phyloP scores from a whole-genome alignment of 1,140 invertebrate species.

The Drosophila littoralis region DNA sequence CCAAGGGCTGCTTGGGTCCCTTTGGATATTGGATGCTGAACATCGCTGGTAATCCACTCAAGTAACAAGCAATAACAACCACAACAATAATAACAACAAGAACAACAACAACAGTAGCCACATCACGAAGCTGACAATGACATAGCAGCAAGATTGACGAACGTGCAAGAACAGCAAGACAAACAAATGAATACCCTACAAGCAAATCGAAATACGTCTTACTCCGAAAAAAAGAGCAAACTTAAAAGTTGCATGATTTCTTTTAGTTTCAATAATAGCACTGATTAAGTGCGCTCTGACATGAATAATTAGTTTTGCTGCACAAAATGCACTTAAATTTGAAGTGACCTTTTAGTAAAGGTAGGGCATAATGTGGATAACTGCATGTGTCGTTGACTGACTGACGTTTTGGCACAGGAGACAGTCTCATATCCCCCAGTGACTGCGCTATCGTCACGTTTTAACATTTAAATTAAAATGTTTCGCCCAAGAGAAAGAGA shows the following conservation, averaged over 20 bases:
- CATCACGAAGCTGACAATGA: constrained; percentile 41
- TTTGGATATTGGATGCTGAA: constrained; percentile 61
- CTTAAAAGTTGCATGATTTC: background rate
- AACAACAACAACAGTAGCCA: constrained; percentile 36
- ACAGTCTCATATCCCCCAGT: constrained; percentile 60
- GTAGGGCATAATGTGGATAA: background rate
- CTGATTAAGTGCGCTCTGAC: background rate
- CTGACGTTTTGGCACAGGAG: constrained; percentile 56
- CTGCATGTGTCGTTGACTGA: constrained; percentile 49
- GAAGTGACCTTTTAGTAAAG: too few relatives aligned
- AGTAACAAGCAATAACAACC: constrained; percentile 53
- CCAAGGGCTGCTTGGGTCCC: constrained; percentile 33
- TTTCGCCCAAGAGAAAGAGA: constrained; percentile 66
- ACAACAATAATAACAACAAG: constrained; percentile 42
- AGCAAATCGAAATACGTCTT: background rate
- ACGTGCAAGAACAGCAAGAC: constrained; percentile 16
- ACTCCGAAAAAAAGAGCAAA: too few relatives aligned
- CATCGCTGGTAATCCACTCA: constrained; percentile 72
- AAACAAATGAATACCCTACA: constrained; percentile 49
- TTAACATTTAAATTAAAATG: constrained; percentile 82
- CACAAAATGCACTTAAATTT: too few relatives aligned
- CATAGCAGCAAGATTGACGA: constrained; percentile 44
- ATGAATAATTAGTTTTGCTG: too few relatives aligned
- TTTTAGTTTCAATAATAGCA: background rate
- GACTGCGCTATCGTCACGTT: constrained; percentile 71